phyloP scores from a whole-genome alignment of 35 echinoderm and acorn worm species.

The Diadema setosum region DNA sequence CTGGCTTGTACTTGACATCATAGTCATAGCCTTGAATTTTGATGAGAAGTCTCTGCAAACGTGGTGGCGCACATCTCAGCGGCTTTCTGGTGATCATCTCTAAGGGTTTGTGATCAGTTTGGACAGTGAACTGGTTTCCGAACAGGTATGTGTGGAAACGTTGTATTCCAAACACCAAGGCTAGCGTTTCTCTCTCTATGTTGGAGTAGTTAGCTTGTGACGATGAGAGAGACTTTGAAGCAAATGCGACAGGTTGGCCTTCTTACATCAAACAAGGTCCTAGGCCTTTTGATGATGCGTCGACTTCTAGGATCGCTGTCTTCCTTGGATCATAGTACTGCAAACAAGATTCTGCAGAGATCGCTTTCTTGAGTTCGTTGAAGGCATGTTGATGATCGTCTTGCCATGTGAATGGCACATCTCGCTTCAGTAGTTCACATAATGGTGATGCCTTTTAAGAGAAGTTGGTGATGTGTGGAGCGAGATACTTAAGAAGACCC shows the following conservation, averaged over 20 bases:
- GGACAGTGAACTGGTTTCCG: conserved; percentile 32
- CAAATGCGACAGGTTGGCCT: conserved; percentile 54
- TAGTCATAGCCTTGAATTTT: conserved; percentile 75
- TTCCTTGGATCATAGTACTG: conserved; percentile 48
- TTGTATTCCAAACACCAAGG: conserved; percentile 39
- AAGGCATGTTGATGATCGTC: conserved; percentile 31
- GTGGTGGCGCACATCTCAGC: conserved; percentile 60
- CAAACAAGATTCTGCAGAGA: background rate
- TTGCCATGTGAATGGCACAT: conserved; percentile 22
- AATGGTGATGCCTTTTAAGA: conserved; percentile 3
- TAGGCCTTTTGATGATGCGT: no score
- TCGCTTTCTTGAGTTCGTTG: background rate
- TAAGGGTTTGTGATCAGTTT: conserved; percentile 39
- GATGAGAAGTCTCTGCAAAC: no score
- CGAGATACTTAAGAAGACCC: conserved; percentile 29
- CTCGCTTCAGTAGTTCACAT: background rate
- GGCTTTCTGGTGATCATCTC: conserved; percentile 55
- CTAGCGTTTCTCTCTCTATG: conserved; percentile 51
- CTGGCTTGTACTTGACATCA: no score
- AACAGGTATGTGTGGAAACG: conserved; percentile 59
- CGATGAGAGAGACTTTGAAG: conserved; percentile 47
- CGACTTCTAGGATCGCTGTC: no score
- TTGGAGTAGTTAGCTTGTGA: conserved; percentile 51
- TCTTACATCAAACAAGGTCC: no score
- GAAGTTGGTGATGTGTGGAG: conserved; percentile 27